These are phyloP conservation scores for Rhea pennata DNA, from an alignment of 2,113 vertebrate species.

Conservation along the genomic window DNA sequence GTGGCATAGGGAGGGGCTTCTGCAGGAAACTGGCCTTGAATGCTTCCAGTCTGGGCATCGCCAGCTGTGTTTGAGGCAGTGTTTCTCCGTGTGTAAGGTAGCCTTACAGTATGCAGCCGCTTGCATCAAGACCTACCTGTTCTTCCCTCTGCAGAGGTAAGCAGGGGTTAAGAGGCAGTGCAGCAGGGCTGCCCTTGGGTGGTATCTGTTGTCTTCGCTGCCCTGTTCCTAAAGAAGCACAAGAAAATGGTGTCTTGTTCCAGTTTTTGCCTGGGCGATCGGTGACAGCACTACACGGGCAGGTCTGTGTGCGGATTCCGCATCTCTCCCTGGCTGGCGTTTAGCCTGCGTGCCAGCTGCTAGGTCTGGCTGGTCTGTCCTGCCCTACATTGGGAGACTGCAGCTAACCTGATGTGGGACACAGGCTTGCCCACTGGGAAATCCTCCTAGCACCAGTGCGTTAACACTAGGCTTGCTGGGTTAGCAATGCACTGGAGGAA, in stretches of 20 bases:
- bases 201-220: not conserved
- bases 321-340: not conserved
- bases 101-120: rapidly evolving
- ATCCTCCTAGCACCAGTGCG: not conserved
- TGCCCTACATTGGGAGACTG: conserved; percentile 14
- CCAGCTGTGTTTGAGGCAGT: not conserved
- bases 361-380: conserved; percentile 13
- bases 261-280: not conserved
- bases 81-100: not conserved
- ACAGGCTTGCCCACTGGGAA: not conserved
- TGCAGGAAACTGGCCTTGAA: not conserved
- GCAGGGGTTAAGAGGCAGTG: not conserved
- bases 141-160: not conserved
- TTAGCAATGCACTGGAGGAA: not conserved
- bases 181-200: not conserved
- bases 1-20: not conserved
- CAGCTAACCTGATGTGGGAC: conserved; percentile 13
- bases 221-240: not conserved
- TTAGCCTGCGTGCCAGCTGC: not conserved
- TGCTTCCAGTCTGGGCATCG: not conserved
- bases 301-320: not conserved
- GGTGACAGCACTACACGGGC: not conserved
- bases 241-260: conserved; percentile 4
- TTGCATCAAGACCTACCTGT: rapidly evolving
- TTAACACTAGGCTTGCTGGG: not conserved